Evolutionary conservation across 2,888 invertebrate genomes (phyloP), one percentile per base, ranked within the genome.

Genomic region (Kryphioiulus occultus): DNA sequence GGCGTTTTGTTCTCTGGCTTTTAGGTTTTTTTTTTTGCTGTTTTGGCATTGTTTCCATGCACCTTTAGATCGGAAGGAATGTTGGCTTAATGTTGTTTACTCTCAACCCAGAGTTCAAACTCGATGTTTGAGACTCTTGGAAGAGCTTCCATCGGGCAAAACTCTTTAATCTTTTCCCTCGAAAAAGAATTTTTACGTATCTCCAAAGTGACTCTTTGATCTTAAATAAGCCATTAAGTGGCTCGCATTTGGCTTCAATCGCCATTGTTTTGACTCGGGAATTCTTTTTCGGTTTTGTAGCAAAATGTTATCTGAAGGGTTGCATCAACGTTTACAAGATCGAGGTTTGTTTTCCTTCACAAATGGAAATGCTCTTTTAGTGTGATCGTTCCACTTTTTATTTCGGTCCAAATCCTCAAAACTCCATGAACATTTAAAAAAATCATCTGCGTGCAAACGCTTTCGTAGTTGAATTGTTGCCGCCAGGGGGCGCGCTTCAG

Each of bases 181-280:
- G 7, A 68, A 22, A 68, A 26, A 68, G 68, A 68, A 68, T 22
- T 68, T 68, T 26, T 26, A 22, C 5, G 68, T 68, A 26, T 68
- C 68, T 10, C 26, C 22, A 26, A 68, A 68, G 22, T 68, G 68
- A 12, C 26, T 22, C 68, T 68, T 68, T 68, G 26, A 68, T 68
- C 68, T 68, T 68, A 68, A 68, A 68, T 68, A 68, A 68, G 68
- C 68, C 68, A 68, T 68, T 68, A 68, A 68, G 68, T 68, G 22
- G 7, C 22, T 68, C 68, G 22, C 68, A 26, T 68, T 68, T 68
- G 68, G 68, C 68, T 68, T 68, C 68, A 68, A 68, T 68, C 68
- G 22, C 26, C 22, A 26, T 68, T 68, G 68, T 68, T 68, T 68
- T 68, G 68, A 68, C 68, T 68, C 22, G 0, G n/a, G 59, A 68